Percentiles rank a stretch among this genome's conserved stretches.
phyloP scores from a whole-genome alignment of 2,113 vertebrate species.

The Neotoma lepida region DNA sequence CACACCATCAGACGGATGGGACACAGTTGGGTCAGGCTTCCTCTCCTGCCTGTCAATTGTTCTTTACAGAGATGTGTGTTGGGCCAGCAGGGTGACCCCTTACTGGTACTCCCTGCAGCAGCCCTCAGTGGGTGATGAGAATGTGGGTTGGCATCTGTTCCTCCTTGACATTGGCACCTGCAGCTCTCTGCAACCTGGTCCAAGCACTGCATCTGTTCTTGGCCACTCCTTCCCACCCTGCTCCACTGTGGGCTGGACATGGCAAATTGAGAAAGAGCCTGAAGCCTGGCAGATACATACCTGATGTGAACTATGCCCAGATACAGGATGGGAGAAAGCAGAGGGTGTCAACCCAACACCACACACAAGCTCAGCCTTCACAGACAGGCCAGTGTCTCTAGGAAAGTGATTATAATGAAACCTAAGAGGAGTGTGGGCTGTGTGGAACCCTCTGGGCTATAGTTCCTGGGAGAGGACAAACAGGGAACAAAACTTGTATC shows the following conservation, averaged over 20 bases:
- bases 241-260: neutral
- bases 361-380: constrained; percentile 6
- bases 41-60: neutral
- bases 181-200: neutral
- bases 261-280: neutral
- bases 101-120: neutral
- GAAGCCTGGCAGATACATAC: neutral
- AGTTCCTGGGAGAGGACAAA: constrained; percentile 23
- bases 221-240: neutral
- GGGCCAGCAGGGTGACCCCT: neutral
- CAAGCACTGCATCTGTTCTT: neutral
- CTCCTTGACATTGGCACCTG: neutral
- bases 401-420: neutral
- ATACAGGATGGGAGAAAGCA: neutral
- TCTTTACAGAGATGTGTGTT: constrained; percentile 39
- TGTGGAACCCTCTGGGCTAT: neutral
- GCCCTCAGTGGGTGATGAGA: neutral
- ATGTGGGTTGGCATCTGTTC: neutral
- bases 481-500: neutral
- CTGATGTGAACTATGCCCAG: neutral
- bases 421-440: neutral
- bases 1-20: constrained; percentile 65
- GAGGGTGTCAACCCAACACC: neutral
- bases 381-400: constrained; percentile 18
- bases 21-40: constrained; percentile 51